These are phyloP conservation scores for Accipiter virgatus DNA, from an alignment of 2,113 vertebrate genomes.

Conservation along the genomic window DNA sequence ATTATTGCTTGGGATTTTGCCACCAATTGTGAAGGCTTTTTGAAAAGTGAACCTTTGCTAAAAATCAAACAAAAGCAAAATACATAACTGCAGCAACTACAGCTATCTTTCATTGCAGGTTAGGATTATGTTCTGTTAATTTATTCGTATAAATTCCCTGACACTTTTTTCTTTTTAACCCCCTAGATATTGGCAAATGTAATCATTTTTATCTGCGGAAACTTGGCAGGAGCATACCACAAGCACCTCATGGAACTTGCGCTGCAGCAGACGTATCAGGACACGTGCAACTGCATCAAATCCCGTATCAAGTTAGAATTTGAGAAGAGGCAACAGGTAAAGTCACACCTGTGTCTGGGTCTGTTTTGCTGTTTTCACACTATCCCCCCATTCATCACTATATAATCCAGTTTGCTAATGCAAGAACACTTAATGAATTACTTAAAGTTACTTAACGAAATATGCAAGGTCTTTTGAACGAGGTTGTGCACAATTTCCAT, in stretches of 20 bases:
- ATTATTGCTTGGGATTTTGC: neutral
- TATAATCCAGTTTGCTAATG: neutral
- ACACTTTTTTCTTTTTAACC: neutral
- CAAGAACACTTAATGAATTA: neutral
- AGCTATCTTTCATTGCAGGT: neutral
- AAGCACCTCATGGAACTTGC: slow-evolving; percentile 97
- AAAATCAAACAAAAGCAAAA: neutral
- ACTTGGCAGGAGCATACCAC: slow-evolving; percentile 94
- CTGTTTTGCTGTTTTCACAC: neutral
- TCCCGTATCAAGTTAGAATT: slow-evolving; percentile 97
- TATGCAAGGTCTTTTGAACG: neutral
- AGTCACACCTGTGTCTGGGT: neutral
- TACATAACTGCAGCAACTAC: neutral
- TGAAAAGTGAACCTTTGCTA: neutral
- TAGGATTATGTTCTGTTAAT: neutral
- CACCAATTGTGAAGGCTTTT: neutral
- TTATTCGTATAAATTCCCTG: neutral
- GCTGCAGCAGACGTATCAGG: slow-evolving; percentile 92
- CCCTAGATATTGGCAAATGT: slow-evolving; percentile 91
- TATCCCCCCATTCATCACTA: fast-evolving
- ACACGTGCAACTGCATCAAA: slow-evolving; percentile 98
- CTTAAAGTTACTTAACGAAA: neutral
- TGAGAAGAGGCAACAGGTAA: slow-evolving; percentile 96
- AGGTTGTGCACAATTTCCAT: neutral
- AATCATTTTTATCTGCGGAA: slow-evolving; percentile 96